A percentile compares a stretch with the other conserved stretches of the same genome.
These are phyloP conservation scores for Austrolebias charrua DNA, from an alignment of 2,797 vertebrate genomes.

Conservation along the genomic window DNA sequence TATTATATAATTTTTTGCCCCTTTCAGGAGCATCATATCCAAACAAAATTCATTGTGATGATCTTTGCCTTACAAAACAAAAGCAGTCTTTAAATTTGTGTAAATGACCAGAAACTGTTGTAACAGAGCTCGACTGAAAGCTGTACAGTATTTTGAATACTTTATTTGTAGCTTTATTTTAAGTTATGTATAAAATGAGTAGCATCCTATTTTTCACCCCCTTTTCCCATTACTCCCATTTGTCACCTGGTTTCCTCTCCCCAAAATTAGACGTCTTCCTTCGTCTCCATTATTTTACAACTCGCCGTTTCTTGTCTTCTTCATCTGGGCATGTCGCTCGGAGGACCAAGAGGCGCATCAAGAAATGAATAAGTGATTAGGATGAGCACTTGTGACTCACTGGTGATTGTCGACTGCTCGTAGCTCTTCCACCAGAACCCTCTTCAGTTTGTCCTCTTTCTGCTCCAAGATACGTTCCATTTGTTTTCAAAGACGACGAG, in stretches of 20 bases:
- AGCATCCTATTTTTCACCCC: not conserved
- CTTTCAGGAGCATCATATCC: no score
- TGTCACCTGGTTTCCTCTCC: not conserved
- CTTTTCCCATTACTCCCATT: slow-evolving; percentile 21
- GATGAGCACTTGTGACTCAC: slow-evolving; percentile 74
- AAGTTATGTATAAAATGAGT: not conserved
- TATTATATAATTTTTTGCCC: no score
- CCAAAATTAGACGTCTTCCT: slow-evolving; percentile 11
- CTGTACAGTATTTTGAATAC: no score
- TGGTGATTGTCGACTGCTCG: slow-evolving; percentile 73
- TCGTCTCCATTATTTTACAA: slow-evolving; percentile 56
- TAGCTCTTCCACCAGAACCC: slow-evolving; percentile 45
- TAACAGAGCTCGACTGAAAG: no score
- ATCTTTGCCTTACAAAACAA: no score
- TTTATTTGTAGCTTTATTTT: no score
- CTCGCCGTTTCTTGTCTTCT: slow-evolving; percentile 73
- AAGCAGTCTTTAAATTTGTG: no score
- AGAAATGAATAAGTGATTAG: slow-evolving; percentile 87
- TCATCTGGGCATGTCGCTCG: slow-evolving; percentile 80
- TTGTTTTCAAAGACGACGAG: slow-evolving; percentile 27
- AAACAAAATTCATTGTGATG: no score
- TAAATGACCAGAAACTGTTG: no score
- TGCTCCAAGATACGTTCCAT: slow-evolving; percentile 17
- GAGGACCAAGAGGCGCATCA: slow-evolving; percentile 87
- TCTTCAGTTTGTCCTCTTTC: slow-evolving; percentile 18